Evolutionary conservation across 2,797 vertebrate species (phyloP), one percentile per base, ranked within the genome.

Genomic region (Myripristis murdjan): DNA sequence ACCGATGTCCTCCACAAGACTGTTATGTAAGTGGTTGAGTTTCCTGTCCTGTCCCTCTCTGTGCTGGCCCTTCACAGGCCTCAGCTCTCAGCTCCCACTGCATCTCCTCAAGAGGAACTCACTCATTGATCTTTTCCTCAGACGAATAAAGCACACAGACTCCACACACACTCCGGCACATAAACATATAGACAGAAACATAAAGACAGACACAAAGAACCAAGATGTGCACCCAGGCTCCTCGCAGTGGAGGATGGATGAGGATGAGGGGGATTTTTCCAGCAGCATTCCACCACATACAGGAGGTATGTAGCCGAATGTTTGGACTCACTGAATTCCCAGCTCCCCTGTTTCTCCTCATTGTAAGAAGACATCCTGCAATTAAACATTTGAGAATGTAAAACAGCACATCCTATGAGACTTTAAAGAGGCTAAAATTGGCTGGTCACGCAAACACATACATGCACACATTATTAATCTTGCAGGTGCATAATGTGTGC

Each of bases 1-100:
- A 79, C 84, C 59, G 28, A 80, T 81, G 77, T 69, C 73, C 75
- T 82, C 84, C 78, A 80, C 87, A 85, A 81, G 84, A 56, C 70
- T 79, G 84, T 92, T 93, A 91, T 84, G 84, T 86, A 93, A 93
- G 86, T 64, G 74, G 86, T 65, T 67, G 70, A 39, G 77, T 89
- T 93, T 93, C 90, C 90, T 84, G 80, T 89, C 64, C 64, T n/a
- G 70, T 75, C 58, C 68, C 65, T 51, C 66, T 79, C 81, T 48
- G 5, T 44, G 49, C 63, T 75, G 57, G 77, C 22, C 56, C 68
- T 70, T 64, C 64, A 48, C 67, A 72, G 71, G 43, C 39, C 55
- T 70, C 70, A 6, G 60, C 22, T 37, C 44, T 24, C 12, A 18
- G 43, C 33, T 18, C 24, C 33, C 2, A 15, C 57, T 64, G 57